phyloP scores from a whole-genome alignment of 2,113 vertebrate species.

The Hippocampus zosterae region DNA sequence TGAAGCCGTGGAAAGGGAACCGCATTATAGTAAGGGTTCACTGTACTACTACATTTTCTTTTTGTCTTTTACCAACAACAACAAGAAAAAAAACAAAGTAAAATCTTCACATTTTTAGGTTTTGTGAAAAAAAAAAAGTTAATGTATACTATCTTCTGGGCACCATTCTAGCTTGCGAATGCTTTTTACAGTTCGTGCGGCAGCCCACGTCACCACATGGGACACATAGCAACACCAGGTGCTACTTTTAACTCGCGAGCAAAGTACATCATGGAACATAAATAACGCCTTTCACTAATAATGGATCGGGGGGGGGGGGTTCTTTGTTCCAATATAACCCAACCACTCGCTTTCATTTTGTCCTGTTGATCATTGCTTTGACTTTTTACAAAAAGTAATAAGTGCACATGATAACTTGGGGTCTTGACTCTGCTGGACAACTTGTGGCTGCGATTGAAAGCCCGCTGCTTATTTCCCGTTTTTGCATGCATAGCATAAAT shows the following conservation, averaged over 20 bases:
- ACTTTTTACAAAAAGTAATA: background rate
- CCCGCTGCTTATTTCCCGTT: background rate
- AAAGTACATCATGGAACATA: conserved; percentile 6
- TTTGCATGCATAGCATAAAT: background rate
- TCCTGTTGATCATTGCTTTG: background rate
- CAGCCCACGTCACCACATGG: background rate
- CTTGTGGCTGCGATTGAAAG: background rate
- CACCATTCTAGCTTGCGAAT: background rate
- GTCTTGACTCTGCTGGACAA: background rate
- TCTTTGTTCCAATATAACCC: background rate
- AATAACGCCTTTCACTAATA: background rate
- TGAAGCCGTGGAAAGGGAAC: too few relatives aligned
- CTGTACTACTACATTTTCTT: too few relatives aligned
- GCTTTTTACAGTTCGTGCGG: background rate
- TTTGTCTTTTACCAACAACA: background rate
- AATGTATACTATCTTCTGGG: background rate
- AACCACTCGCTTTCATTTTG: background rate
- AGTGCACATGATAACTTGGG: background rate
- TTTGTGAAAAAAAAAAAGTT: background rate
- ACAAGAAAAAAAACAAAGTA: background rate
- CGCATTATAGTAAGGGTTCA: too few relatives aligned
- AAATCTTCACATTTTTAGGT: background rate
- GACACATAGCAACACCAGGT: conserved; percentile 8
- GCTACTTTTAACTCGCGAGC: conserved; percentile 14
- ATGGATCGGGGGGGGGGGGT: too few relatives aligned